phyloP scores from a whole-genome alignment of 2,797 vertebrate species.

The Crocidura indochinensis region DNA sequence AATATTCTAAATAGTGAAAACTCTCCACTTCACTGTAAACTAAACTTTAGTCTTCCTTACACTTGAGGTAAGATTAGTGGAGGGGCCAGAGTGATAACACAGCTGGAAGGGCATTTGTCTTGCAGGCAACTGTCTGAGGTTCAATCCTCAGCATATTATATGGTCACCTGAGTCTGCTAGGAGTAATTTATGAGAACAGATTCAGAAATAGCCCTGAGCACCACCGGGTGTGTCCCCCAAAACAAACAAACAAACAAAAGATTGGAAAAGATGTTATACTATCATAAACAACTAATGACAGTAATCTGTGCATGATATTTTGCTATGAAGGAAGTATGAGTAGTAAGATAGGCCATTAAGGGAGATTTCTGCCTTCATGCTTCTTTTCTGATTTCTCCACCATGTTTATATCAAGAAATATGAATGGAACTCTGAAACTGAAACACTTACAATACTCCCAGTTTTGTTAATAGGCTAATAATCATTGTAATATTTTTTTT shows the following conservation, averaged over 20 bases:
- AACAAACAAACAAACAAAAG: no score
- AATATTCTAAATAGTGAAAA: neutral
- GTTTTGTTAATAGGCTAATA: neutral
- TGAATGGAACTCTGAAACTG: neutral
- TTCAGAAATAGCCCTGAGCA: no score
- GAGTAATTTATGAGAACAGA: no score
- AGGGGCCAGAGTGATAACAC: no score
- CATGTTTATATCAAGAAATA: neutral
- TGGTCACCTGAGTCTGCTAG: no score
- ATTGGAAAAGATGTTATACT: neutral
- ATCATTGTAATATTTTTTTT: slow-evolving; percentile 31
- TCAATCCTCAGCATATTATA: no score
- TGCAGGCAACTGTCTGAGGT: no score
- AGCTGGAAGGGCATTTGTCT: no score
- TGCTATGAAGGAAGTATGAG: neutral
- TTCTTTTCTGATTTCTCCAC: no score
- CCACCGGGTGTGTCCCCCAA: no score
- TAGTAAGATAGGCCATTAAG: neutral
- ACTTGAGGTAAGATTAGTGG: neutral
- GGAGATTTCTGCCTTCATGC: neutral
- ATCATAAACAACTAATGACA: neutral
- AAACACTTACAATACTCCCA: neutral
- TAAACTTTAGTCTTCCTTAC: no score
- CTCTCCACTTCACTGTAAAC: neutral
- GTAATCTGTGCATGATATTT: neutral